Evolutionary conservation across 2,888 invertebrate species (phyloP).

Genomic region (Leptothorax acervorum): DNA sequence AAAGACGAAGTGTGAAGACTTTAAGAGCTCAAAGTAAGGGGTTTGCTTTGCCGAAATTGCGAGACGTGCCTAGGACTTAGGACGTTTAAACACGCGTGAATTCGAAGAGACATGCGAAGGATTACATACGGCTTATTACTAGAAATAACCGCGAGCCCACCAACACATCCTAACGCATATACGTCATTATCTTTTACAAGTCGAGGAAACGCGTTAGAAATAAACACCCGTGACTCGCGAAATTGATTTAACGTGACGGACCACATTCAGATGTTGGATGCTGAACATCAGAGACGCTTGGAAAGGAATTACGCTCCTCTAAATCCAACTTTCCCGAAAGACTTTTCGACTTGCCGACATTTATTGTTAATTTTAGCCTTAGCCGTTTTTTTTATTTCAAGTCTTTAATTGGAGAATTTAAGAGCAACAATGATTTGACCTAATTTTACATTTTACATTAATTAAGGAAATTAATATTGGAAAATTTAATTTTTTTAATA

Average conservation of each 20-base stretch:
- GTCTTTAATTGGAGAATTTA: not conserved
- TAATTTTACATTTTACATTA: too few relatives aligned
- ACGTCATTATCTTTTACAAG: slow-evolving; percentile 24
- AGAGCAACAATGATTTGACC: too few relatives aligned
- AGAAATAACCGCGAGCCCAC: slow-evolving; percentile 23
- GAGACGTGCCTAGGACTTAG: not conserved
- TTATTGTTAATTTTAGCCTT: not conserved
- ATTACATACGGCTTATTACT: slow-evolving; percentile 29
- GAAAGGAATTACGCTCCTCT: not conserved
- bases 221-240: not conserved
- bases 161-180: not conserved
- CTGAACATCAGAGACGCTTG: not conserved
- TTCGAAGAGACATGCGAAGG: slow-evolving; percentile 1
- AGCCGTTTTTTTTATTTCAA: not conserved
- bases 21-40: not conserved
- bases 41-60: too few relatives aligned
- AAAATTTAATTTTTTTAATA: too few relatives aligned
- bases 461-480: too few relatives aligned
- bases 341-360: not conserved
- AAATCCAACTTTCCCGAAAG: not conserved
- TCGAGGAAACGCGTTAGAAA: not conserved
- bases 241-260: not conserved
- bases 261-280: not conserved
- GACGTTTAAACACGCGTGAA: not conserved
- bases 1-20: not conserved